These are phyloP conservation scores for Drosophila athabasca DNA, from an alignment of 1,140 invertebrate genomes.

Conservation along the genomic window DNA sequence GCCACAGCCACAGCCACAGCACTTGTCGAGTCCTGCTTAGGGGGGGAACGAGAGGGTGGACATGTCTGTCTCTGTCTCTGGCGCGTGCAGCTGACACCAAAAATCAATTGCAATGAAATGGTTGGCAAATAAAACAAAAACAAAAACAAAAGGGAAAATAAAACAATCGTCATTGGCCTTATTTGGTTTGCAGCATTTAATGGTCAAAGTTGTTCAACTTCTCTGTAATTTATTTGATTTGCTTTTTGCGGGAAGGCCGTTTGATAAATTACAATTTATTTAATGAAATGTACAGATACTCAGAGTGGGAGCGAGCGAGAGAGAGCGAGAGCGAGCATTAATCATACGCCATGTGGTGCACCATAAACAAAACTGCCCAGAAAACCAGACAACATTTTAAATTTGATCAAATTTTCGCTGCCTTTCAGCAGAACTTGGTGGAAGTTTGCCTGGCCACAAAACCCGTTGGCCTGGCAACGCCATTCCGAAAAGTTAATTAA, in stretches of 20 bases:
- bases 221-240: constrained; percentile 75
- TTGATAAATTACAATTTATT: constrained; percentile 81
- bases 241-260: constrained; percentile 29
- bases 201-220: constrained; percentile 68
- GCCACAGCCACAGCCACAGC: constrained; percentile 73
- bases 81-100: constrained; percentile 72
- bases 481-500: constrained; percentile 69
- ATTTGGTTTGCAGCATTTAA: constrained; percentile 72
- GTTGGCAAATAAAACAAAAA: constrained; percentile 61
- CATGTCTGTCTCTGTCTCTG: constrained; percentile 38
- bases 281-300: constrained; percentile 64
- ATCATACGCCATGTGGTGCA: constrained; percentile 77
- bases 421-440: background rate
- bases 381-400: constrained; percentile 13
- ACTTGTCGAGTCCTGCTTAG: constrained; percentile 64
- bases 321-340: constrained; percentile 38
- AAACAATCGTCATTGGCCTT: constrained; percentile 58
- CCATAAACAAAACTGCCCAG: background rate
- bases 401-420: constrained; percentile 20
- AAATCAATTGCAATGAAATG: constrained; percentile 79
- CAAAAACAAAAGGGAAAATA: constrained; percentile 34
- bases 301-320: background rate
- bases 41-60: background rate
- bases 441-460: constrained; percentile 30
- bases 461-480: constrained; percentile 46